phyloP scores from a whole-genome alignment of 2,888 invertebrate genomes.

The Phytoseiulus persimilis region DNA sequence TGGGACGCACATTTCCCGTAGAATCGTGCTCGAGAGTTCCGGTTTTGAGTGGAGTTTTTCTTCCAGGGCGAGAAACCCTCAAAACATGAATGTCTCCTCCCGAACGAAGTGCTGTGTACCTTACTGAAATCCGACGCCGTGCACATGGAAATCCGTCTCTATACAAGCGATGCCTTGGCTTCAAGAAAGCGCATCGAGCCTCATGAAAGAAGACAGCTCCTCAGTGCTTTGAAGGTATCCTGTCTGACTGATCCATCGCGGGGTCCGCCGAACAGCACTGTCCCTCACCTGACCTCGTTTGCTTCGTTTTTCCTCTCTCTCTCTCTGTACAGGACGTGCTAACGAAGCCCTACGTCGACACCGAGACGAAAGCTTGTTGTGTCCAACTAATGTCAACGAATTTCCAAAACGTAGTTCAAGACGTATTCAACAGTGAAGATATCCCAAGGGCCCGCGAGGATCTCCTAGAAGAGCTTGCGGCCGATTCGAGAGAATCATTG shows the following conservation, averaged over 20 bases:
- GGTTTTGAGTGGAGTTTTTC: neutral
- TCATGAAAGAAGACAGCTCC: constrained; percentile 18
- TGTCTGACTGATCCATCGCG: no score
- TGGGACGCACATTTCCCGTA: no score
- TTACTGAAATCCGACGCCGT: neutral
- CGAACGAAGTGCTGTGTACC: constrained; percentile 10
- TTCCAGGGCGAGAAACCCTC: neutral
- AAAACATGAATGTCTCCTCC: neutral
- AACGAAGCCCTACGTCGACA: constrained; percentile 6
- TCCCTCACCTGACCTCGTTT: neutral
- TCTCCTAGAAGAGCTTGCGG: neutral
- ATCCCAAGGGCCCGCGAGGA: constrained; percentile 16
- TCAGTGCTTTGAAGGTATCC: constrained; percentile 17
- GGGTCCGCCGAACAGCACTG: no score
- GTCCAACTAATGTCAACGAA: neutral
- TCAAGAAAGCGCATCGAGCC: constrained; percentile 8
- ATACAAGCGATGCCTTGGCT: constrained; percentile 17
- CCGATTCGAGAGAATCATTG: neutral
- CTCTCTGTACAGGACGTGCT: neutral
- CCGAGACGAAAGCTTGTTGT: constrained; percentile 11
- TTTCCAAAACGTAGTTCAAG: neutral
- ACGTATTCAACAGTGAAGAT: constrained; percentile 22
- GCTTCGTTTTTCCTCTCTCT: neutral
- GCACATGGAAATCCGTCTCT: constrained; percentile 20
- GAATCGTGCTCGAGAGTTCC: no score